Evolutionary conservation across 2,888 invertebrate genomes (phyloP).

Genomic region (Drosophila melanosoma): DNA sequence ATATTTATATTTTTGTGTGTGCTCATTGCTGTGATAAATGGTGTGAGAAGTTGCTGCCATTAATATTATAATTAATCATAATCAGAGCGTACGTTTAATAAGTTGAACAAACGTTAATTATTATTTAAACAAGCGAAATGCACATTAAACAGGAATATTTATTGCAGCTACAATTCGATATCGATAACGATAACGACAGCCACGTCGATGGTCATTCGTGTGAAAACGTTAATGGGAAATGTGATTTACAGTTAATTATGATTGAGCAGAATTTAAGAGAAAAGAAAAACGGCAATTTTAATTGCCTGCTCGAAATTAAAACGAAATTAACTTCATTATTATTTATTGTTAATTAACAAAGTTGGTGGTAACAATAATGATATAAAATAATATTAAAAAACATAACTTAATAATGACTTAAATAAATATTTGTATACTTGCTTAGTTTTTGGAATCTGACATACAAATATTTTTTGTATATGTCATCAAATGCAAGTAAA

Average conservation of each 20-base stretch:
- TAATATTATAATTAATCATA: slow-evolving; percentile 60
- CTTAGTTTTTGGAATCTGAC: not conserved
- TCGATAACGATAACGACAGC: not conserved
- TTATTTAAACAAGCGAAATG: slow-evolving; percentile 37
- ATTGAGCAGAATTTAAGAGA: not conserved
- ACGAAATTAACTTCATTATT: not conserved
- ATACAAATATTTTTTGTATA: not conserved
- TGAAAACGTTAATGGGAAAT: not conserved
- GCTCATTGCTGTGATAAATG: slow-evolving; percentile 35
- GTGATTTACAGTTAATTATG: not conserved
- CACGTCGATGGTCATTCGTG: not conserved
- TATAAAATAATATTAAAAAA: not conserved
- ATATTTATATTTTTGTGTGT: slow-evolving; percentile 10
- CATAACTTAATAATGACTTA: not conserved
- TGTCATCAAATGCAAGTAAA: not conserved
- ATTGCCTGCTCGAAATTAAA: not conserved
- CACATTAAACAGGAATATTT: slow-evolving; percentile 13
- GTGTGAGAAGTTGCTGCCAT: slow-evolving; percentile 49
- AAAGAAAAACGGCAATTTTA: not conserved
- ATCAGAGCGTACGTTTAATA: slow-evolving; percentile 46
- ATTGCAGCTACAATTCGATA: slow-evolving; percentile 1
- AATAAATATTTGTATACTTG: not conserved
- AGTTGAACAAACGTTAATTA: slow-evolving; percentile 61
- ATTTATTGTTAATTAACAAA: not conserved
- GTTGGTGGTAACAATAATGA: not conserved